These are phyloP conservation scores for Spodoptera littoralis DNA, from an alignment of 2,888 invertebrate genomes.

Conservation along the genomic window DNA sequence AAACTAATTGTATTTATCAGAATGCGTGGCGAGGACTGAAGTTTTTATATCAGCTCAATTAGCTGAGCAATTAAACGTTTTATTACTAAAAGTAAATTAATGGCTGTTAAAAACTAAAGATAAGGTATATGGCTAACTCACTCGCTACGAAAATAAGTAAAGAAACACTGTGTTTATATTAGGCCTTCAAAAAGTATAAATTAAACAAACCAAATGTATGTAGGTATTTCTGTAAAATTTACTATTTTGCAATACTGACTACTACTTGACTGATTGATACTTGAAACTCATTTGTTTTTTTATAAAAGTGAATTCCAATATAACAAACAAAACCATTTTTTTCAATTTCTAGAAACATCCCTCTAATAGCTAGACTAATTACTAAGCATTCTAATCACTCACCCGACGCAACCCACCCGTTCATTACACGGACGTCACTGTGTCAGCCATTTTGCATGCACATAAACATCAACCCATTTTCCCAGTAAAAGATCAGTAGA, in stretches of 20 bases:
- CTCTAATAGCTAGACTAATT: too few species aligned
- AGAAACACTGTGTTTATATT: too few species aligned
- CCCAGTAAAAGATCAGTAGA: conserved; percentile 54
- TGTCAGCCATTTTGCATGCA: conserved; percentile 49
- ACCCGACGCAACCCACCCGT: conserved; percentile 2
- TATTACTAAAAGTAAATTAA: conserved; percentile 44
- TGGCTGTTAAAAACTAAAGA: conserved; percentile 55
- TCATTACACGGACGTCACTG: conserved; percentile 23
- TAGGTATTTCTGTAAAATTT: too few species aligned
- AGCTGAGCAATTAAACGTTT: conserved; percentile 59
- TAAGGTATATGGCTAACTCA: conserved; percentile 39
- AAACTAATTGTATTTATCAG: conserved; percentile 59
- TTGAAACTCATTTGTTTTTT: too few species aligned
- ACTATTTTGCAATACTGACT: too few species aligned
- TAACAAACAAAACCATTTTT: too few species aligned
- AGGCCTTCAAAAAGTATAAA: too few species aligned
- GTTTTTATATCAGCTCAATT: conserved; percentile 61
- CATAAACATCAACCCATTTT: conserved; percentile 55
- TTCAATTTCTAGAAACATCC: too few species aligned
- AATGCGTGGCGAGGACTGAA: conserved; percentile 53
- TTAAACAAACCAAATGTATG: too few species aligned
- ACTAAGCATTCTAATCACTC: not conserved
- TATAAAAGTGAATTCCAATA: too few species aligned
- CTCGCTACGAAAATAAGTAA: not conserved
- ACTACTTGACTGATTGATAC: too few species aligned